A percentile compares a stretch with the other conserved stretches of the same genome.
Evolutionary conservation across 1,140 invertebrate genomes (phyloP).

Genomic region (Psix sp.): DNA sequence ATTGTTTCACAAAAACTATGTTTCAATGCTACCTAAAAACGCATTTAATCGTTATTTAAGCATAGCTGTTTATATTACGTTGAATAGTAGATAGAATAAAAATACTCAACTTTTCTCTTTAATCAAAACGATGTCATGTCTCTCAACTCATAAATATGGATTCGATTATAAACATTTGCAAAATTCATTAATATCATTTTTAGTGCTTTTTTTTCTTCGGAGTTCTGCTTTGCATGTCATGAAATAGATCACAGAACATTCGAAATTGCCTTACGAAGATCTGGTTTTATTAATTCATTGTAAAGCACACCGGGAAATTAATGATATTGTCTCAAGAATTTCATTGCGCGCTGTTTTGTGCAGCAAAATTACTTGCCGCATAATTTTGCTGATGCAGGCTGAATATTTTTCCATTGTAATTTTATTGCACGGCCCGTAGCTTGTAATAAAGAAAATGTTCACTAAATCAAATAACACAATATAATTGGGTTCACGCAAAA

Average conservation of each 20-base stretch:
- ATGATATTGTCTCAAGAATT: slow-evolving; percentile 44
- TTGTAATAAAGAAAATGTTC: slow-evolving; percentile 16
- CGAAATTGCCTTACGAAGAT: slow-evolving; percentile 33
- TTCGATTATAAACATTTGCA: not conserved
- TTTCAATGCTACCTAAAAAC: too few relatives aligned
- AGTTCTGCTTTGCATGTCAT: slow-evolving; percentile 9
- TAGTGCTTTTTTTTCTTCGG: not conserved
- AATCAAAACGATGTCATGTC: too few relatives aligned
- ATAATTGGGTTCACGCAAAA: too few relatives aligned
- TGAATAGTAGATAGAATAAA: too few relatives aligned
- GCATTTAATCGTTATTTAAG: too few relatives aligned
- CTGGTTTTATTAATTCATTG: slow-evolving; percentile 47
- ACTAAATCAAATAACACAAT: too few relatives aligned
- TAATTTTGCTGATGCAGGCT: slow-evolving; percentile 41
- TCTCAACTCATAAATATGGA: too few relatives aligned
- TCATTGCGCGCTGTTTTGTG: slow-evolving; percentile 38
- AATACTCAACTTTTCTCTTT: too few relatives aligned
- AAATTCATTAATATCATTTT: not conserved
- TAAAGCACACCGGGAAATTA: slow-evolving; percentile 37
- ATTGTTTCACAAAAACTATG: too few relatives aligned
- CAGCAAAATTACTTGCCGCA: slow-evolving; percentile 29
- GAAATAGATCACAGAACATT: slow-evolving; percentile 18
- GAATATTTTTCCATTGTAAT: slow-evolving; percentile 50
- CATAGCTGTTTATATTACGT: too few relatives aligned
- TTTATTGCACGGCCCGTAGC: slow-evolving; percentile 12